Evolutionary conservation across 2,797 vertebrate species (phyloP), one percentile per base, ranked within the genome.

Genomic region (Sorex maritimensis): DNA sequence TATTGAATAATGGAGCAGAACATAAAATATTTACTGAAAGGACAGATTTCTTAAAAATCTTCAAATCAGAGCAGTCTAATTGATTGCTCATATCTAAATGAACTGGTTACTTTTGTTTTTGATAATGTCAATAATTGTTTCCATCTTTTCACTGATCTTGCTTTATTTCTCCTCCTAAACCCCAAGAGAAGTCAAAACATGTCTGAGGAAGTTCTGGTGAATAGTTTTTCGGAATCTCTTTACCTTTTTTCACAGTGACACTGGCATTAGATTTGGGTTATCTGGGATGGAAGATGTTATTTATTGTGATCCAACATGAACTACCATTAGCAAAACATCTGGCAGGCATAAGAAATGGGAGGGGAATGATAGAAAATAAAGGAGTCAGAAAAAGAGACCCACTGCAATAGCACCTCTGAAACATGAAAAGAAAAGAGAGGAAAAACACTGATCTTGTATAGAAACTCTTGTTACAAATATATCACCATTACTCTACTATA

Each of bases 1-100:
- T 63, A 61, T 38, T 67, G 28, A 87, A 80, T 80, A 67, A 77
- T 73, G 2, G 34, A 82, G 24, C 72, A 78, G 34, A 17, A 49
- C 5, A 13, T 38, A 80, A 91, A 69, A 74, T 44, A 44, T 75
- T 91, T 91, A 80, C 71, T 94, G 63, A 4, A 3, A 67, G 19
- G 11, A 4, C 15, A 86, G 17, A 69, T 69, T 85, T 88, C 38
- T 71, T n/a, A 90, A 86, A 65, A 52, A 81, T 80, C 4, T 49
- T 69, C 28, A 94, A 80, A 69, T 63, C 72, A 81, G 0, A 26
- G 3, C 15, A 34, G 34, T 52, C 65, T 75, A 67, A 63, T 63
- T 52, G 2, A 44, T 83, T 83, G 26, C 0, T 2, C 68, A 79
- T 49, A 15, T 46, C 34, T 79, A 30, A 81, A 86, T 5, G 6